Base-by-base conservation (phyloP, 2,888 invertebrate species). In the Monochamus alternatus region DNA sequence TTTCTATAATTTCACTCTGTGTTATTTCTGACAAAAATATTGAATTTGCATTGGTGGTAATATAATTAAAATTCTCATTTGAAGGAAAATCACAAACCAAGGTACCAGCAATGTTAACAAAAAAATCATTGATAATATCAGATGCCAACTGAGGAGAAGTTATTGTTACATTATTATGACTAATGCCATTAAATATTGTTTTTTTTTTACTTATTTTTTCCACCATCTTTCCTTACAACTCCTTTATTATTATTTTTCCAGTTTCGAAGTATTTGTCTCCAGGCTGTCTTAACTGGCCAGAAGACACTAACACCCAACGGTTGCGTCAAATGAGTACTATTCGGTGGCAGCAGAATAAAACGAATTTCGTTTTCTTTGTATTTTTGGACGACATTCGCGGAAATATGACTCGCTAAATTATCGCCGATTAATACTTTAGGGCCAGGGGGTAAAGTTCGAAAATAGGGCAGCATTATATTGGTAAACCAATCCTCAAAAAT, bases 401-500 rank as follows among this genome's bases (percentile, higher is more conserved):
- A 44, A 44, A 63, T 44, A 44, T 63, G 63, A 44, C 44, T 63
- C 1, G 22, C 44, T 22, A 63, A 12, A n/a, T 63, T 63, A 22
- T 63, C 44, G 10, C 63, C 63, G 38, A 63, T 7, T 10, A 63
- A 22, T 14, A 63, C 44, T 63, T 63, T 63, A 7, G 63, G 44
- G 4, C 63, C 63, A 43, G 63, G 63, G 3, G 63, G 43, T 38
- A 63, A 5, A 44, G 5, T 14, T 38, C 44, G n/a, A 72, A 58
- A 65, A 58, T 72, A 72, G 12, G 72, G 65, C 43, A 65, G 55
- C 22, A 64, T 44, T 58, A 65, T 55, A 12, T 52, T 72, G 31
- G 14, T 38, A 55, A 72, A 65, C 72, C 64, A 72, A 38, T 72
- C 58, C 22, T 72, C 22, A 44, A 65, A 72, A 43, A 72, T 58